A percentile compares a stretch with the other conserved stretches of the same genome.
Evolutionary conservation across 2,113 vertebrate genomes (phyloP).

Genomic region (Ochotona curzoniae): DNA sequence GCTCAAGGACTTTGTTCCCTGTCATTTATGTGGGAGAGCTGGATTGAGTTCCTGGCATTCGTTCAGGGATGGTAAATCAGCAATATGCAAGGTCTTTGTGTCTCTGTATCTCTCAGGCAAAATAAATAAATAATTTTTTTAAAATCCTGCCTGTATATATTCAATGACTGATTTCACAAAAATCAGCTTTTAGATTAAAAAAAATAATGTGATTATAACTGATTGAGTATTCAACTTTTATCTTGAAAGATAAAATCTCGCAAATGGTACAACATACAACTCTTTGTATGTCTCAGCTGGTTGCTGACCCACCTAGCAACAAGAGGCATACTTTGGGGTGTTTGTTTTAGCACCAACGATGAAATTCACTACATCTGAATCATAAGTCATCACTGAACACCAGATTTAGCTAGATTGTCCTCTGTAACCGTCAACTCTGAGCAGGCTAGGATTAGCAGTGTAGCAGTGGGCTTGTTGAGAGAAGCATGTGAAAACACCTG

Average conservation of each 20-base stretch:
- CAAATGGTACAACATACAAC: background rate
- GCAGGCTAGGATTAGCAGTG: background rate
- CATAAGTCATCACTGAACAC: background rate
- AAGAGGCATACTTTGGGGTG: background rate
- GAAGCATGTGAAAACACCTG: background rate
- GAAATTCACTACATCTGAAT: background rate
- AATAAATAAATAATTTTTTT: background rate
- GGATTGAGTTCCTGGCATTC: too few relatives aligned
- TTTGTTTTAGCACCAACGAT: background rate
- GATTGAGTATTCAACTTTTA: background rate
- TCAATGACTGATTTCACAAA: background rate
- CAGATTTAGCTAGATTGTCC: background rate
- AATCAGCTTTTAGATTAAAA: constrained; percentile 32
- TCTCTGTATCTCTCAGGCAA: too few relatives aligned
- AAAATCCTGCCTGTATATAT: constrained; percentile 11
- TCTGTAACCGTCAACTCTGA: background rate
- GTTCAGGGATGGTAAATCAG: too few relatives aligned
- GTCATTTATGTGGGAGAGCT: too few relatives aligned
- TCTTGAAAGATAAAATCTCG: constrained; percentile 14
- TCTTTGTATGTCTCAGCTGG: background rate
- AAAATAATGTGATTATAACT: background rate
- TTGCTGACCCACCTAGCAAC: background rate
- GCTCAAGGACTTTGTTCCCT: too few relatives aligned
- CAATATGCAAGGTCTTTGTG: too few relatives aligned
- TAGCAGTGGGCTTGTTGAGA: background rate